Percentiles rank a stretch among this genome's conserved stretches.
phyloP scores from a whole-genome alignment of 2,113 vertebrate genomes.

The Scalopus aquaticus region DNA sequence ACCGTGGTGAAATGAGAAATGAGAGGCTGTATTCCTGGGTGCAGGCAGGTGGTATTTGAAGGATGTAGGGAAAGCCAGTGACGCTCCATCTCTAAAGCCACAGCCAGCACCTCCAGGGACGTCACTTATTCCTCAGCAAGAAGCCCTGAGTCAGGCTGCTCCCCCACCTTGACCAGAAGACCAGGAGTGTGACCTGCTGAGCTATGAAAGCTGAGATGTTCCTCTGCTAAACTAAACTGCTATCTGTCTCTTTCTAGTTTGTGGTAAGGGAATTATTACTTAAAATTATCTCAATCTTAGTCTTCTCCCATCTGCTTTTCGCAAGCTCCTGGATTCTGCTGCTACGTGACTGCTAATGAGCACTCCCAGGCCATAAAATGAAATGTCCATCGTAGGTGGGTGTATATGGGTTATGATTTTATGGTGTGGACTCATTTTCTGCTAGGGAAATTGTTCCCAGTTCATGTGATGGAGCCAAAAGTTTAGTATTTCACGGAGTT shows the following conservation, averaged over 20 bases:
- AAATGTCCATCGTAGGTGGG: not conserved
- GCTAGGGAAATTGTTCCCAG: conserved; percentile 29
- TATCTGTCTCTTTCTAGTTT: not conserved
- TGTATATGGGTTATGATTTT: not conserved
- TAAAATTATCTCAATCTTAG: not conserved
- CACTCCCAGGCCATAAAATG: not conserved
- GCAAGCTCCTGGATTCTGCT: conserved; percentile 10
- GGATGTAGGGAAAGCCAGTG: not conserved
- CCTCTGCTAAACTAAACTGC: not conserved
- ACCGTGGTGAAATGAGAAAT: not conserved
- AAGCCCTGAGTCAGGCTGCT: not conserved
- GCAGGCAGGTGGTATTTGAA: not conserved
- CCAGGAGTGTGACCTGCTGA: not conserved
- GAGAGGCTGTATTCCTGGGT: not conserved
- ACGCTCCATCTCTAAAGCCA: not conserved
- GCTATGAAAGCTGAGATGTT: not conserved
- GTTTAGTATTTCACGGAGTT: not conserved
- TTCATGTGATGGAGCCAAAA: not conserved
- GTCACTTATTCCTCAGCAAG: not conserved
- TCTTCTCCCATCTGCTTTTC: conserved; percentile 29
- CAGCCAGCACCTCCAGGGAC: not conserved
- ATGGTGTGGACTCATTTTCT: not conserved
- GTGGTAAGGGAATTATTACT: not conserved
- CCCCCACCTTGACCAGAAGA: not conserved
- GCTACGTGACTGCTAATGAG: conserved; percentile 8